phyloP scores from a whole-genome alignment of 2,113 vertebrate genomes.

The Dryoscopus gambensis region DNA sequence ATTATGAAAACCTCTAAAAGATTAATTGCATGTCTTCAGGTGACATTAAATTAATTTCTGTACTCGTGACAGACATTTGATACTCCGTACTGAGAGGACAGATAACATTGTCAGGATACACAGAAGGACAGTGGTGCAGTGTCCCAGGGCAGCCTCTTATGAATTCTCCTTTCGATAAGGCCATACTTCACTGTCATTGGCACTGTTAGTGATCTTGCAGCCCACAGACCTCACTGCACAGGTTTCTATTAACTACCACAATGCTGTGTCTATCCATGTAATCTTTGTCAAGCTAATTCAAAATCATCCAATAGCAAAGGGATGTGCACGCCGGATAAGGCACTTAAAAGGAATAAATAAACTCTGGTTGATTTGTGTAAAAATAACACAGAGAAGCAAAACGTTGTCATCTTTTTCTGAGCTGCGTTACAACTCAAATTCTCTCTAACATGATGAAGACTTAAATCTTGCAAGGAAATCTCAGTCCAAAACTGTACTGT shows the following conservation, averaged over 20 bases:
- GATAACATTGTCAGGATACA: slow-evolving; percentile 94
- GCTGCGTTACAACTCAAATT: not conserved
- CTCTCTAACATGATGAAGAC: not conserved
- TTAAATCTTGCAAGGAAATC: slow-evolving; percentile 1
- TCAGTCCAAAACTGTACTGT: not conserved
- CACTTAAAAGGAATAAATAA: slow-evolving; percentile 44
- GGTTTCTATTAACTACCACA: slow-evolving; percentile 84
- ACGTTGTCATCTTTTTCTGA: not conserved
- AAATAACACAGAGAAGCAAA: not conserved
- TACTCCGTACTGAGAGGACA: slow-evolving; percentile 81
- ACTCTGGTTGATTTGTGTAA: slow-evolving; percentile 4
- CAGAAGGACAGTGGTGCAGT: slow-evolving; percentile 86
- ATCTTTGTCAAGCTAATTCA: slow-evolving; percentile 65
- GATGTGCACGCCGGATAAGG: not conserved
- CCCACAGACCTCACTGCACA: slow-evolving; percentile 73
- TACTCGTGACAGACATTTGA: slow-evolving; percentile 85
- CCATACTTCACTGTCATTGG: slow-evolving; percentile 74
- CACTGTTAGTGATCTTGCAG: slow-evolving; percentile 69
- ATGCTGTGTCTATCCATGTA: slow-evolving; percentile 76
- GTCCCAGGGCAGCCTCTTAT: slow-evolving; percentile 79
- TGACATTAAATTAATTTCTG: slow-evolving; percentile 94
- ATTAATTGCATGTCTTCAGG: slow-evolving; percentile 96
- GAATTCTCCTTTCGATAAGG: slow-evolving; percentile 80
- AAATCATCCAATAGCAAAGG: slow-evolving; percentile 18
- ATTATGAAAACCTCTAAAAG: slow-evolving; percentile 91